A percentile compares a stretch with the other conserved stretches of the same genome.
Conservation (phyloP, 1,140 invertebrate species). For the Belonocnema kinseyi region DNA sequence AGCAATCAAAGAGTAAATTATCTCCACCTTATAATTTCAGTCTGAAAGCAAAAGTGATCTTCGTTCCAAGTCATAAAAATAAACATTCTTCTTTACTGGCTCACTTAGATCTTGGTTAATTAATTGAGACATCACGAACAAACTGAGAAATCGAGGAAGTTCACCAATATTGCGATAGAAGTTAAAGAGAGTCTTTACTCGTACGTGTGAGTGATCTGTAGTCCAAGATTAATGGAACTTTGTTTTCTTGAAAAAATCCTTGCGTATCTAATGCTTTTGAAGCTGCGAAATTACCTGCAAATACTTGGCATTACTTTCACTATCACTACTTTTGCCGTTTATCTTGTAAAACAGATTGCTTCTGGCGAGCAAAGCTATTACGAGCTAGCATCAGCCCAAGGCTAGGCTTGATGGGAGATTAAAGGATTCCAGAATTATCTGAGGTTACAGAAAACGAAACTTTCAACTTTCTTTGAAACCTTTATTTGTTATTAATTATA, state of each 20-base stretch:
- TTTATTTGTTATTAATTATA: too few species aligned
- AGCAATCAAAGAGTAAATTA: conserved; percentile 11
- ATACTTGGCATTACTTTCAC: conserved; percentile 28
- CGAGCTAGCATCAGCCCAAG: neutral
- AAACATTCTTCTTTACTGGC: neutral
- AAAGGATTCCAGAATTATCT: conserved; percentile 12
- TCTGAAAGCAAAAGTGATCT: conserved; percentile 14
- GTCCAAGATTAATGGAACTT: neutral
- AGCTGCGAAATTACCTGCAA: conserved; percentile 6
- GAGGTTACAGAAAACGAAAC: neutral
- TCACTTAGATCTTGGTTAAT: neutral
- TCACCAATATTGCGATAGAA: neutral
- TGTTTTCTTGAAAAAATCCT: conserved; percentile 4
- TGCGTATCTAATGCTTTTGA: conserved; percentile 1
- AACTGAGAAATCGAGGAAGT: neutral
- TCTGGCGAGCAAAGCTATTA: conserved; percentile 7
- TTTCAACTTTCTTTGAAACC: too few species aligned
- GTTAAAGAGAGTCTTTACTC: neutral
- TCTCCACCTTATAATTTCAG: conserved; percentile 26
- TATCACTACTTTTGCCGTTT: conserved; percentile 25
- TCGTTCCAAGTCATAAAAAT: conserved; percentile 15
- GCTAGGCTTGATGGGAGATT: conserved; percentile 3
- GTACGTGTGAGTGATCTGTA: neutral
- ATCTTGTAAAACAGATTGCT: conserved; percentile 28
- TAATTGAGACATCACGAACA: neutral